phyloP scores from a whole-genome alignment of 2,888 invertebrate genomes.

The Thereva nobilitata region DNA sequence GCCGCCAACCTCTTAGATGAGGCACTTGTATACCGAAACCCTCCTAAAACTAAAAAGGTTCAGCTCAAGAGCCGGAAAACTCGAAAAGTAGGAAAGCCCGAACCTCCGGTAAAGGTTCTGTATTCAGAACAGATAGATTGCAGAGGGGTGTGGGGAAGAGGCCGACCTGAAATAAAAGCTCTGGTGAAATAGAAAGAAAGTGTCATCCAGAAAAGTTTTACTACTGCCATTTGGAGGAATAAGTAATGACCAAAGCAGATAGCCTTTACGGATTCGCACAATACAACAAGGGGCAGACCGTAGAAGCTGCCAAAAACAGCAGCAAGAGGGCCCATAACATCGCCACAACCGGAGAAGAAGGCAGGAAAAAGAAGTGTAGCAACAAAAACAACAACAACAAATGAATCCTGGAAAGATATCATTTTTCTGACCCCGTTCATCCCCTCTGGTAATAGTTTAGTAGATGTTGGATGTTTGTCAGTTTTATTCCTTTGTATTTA shows the following conservation, averaged over 20 bases:
- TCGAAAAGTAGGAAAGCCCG: background rate
- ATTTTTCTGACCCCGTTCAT: slow-evolving; percentile 32
- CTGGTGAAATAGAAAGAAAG: slow-evolving; percentile 29
- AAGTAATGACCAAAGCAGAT: slow-evolving; percentile 38
- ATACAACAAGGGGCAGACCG: slow-evolving; percentile 15
- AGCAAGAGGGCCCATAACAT: slow-evolving; percentile 22
- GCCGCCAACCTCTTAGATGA: too few species aligned
- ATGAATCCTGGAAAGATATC: slow-evolving; percentile 24
- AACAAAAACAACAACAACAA: slow-evolving; percentile 12
- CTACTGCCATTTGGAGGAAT: slow-evolving; percentile 38
- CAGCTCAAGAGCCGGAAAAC: too few species aligned
- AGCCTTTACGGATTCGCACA: slow-evolving; percentile 36
- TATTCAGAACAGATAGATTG: slow-evolving; percentile 13
- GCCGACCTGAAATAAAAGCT: slow-evolving; percentile 22
- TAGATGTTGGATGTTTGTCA: slow-evolving; percentile 24
- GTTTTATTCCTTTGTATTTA: slow-evolving; percentile 33
- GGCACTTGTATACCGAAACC: too few species aligned
- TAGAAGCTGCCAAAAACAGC: slow-evolving; percentile 10
- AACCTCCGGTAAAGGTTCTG: slow-evolving; percentile 17
- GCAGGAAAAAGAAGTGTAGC: background rate
- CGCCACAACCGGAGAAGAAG: slow-evolving; percentile 2
- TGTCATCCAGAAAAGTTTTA: slow-evolving; percentile 38
- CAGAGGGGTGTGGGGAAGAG: slow-evolving; percentile 11
- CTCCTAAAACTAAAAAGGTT: too few species aligned
- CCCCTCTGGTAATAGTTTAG: slow-evolving; percentile 29